phyloP scores from a whole-genome alignment of 1,140 invertebrate species.

The Bombus superbus region DNA sequence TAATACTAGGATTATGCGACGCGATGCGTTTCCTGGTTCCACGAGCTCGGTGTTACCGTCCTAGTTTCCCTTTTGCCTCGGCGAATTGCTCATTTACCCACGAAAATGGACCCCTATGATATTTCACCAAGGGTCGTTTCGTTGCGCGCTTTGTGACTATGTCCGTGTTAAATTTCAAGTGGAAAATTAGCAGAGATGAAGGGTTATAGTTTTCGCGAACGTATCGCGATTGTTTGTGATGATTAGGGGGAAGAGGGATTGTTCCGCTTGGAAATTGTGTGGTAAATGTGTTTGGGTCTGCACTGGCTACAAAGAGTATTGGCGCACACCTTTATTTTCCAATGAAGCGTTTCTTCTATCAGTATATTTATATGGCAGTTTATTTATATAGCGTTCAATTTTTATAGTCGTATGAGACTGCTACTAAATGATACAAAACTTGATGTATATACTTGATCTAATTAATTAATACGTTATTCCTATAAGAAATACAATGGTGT shows the following conservation, averaged over 20 bases:
- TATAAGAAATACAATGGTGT: no score
- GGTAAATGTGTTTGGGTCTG: background rate
- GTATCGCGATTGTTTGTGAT: background rate
- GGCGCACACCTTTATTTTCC: no score
- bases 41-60: background rate
- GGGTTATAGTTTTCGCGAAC: background rate
- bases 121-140: background rate
- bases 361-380: no score
- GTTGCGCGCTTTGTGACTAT: background rate
- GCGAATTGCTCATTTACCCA: conserved; percentile 18
- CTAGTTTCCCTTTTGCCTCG: background rate
- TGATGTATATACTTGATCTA: no score
- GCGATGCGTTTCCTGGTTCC: conserved; percentile 16
- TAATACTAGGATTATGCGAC: conserved; percentile 52
- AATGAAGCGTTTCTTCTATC: no score
- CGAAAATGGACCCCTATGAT: conserved; percentile 11
- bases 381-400: no score
- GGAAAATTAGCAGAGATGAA: background rate
- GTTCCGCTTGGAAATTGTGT: background rate
- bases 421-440: no score
- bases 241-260: background rate
- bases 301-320: no score
- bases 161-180: background rate
- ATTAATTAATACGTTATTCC: no score
- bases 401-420: no score